A percentile compares a stretch with the other conserved stretches of the same genome.
Conservation (phyloP, 2,888 invertebrate genomes). For the Ypsolopha scabrella region DNA sequence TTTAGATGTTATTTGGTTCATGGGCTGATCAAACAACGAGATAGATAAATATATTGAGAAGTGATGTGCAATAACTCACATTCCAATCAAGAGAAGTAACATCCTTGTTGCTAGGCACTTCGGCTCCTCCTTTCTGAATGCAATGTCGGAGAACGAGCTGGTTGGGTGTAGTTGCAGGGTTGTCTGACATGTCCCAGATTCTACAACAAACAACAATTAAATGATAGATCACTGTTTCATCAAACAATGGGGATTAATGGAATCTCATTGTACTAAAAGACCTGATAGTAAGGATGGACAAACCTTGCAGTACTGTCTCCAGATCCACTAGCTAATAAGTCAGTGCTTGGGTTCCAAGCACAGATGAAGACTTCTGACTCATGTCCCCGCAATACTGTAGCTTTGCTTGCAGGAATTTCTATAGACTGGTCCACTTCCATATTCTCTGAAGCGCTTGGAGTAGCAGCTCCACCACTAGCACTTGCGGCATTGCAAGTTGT, state of each 20-base stretch:
- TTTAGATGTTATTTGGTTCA: too few species aligned
- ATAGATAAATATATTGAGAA: too few species aligned
- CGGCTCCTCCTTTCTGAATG: slow-evolving; percentile 97
- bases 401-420: slow-evolving; percentile 95
- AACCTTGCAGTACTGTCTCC: slow-evolving; percentile 97
- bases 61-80: too few species aligned
- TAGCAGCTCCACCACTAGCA: slow-evolving; percentile 44
- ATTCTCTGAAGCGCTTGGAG: slow-evolving; percentile 72
- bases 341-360: slow-evolving; percentile 99
- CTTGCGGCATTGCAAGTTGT: slow-evolving; percentile 38
- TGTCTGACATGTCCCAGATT: slow-evolving; percentile 99
- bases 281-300: neutral
- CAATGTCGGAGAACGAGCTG: slow-evolving; percentile 96
- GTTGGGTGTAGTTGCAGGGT: slow-evolving; percentile 84
- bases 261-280: too few species aligned
- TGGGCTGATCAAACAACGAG: too few species aligned
- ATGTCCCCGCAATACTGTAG: slow-evolving; percentile 94
- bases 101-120: slow-evolving; percentile 98
- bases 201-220: too few species aligned
- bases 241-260: too few species aligned
- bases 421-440: slow-evolving; percentile 88
- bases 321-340: slow-evolving; percentile 97
- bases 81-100: slow-evolving; percentile 99
- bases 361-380: slow-evolving; percentile 99
- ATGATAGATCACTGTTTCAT: too few species aligned